Base-by-base conservation (phyloP, 2,797 vertebrate genomes). In the Falco rusticolus region DNA sequence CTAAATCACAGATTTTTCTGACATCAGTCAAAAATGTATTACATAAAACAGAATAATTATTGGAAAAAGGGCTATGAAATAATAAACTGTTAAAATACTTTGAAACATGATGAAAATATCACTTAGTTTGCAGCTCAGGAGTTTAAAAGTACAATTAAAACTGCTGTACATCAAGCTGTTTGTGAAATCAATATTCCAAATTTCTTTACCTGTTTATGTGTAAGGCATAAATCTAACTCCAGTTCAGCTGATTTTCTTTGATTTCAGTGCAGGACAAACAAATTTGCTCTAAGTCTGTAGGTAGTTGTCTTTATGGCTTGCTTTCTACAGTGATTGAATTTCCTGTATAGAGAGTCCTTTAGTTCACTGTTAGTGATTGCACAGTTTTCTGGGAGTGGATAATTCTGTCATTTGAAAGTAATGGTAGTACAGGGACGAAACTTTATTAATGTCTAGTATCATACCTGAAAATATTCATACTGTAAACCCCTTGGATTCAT, bases 141-240 rank as follows among this genome's bases (percentile, higher is more conserved):
- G 10, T 18, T 11, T 71, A 16, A 51, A 14, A 11, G 5, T 41
- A 50, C 0, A 0, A 39, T 45, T 74, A 80, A 64, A 5, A 18
- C 6, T 57, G 31, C 14, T 77, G n/a, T 25, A 7, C 11, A 9
- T 22, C 60, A 17, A 75, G 15, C 19, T 76, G 18, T 48, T 63
- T 53, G 8, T 53, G 28, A 74, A 90, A 88, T n/a, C n/a, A 56
- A 16, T 39, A 31, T 22, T 65, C 53, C 13, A 64, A 37, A 39
- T 39, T 78, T 70, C 65, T 91, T 89, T 34, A 43, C 43, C 8
- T 16, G 7, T 57, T 84, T 54, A 26, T 26, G 4, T 53, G 15
- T 47, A 79, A 79, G 22, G 7, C 7, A 47, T 54, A 69, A 31
- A 84, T 76, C 21, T 43, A 74, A 69, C 31, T 80, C 15, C 21